Evolutionary conservation across 37 sponge, comb jelly and placozoan genomes (phyloP).

Genomic region (Beroe ovata): DNA sequence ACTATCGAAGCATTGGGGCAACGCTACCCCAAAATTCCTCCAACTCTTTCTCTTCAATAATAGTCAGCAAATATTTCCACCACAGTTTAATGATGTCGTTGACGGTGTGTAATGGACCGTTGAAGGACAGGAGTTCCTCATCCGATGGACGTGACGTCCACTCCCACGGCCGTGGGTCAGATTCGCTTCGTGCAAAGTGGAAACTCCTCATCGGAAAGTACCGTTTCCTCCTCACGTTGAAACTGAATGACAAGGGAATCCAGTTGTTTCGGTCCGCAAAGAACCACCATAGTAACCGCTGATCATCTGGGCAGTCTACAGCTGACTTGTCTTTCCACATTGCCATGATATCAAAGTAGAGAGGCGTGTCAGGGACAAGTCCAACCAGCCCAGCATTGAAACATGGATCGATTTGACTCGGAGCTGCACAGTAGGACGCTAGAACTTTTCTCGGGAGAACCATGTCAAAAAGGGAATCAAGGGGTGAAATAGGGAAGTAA

Average conservation of each 20-base stretch:
- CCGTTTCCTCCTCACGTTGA: conserved; percentile 34
- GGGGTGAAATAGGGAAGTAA: conserved; percentile 20
- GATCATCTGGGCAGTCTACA: conserved; percentile 25
- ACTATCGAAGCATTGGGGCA: too few relatives aligned
- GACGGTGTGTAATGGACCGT: conserved; percentile 12
- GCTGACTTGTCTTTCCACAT: conserved; percentile 3
- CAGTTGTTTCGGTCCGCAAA: conserved; percentile 33
- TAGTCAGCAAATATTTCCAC: conserved; percentile 41
- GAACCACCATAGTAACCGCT: conserved; percentile 42
- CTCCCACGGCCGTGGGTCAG: conserved; percentile 38
- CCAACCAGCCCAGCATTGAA: conserved; percentile 51
- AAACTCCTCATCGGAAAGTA: conserved; percentile 51
- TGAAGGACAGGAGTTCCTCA: not conserved
- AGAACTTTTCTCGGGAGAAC: not conserved
- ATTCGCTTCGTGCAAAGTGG: conserved; percentile 39
- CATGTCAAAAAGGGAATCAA: conserved; percentile 3
- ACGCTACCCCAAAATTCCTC: conserved; percentile 26
- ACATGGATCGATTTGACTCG: not conserved
- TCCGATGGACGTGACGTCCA: conserved; percentile 21
- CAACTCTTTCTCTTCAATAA: not conserved
- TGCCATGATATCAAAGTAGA: conserved; percentile 1
- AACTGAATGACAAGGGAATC: conserved; percentile 50
- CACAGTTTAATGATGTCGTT: conserved; percentile 28
- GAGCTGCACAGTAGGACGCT: not conserved
- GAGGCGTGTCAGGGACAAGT: not conserved